Conservation (phyloP, 64 coral and sea anemone genomes). For the Hydrozoanthus tunicans region DNA sequence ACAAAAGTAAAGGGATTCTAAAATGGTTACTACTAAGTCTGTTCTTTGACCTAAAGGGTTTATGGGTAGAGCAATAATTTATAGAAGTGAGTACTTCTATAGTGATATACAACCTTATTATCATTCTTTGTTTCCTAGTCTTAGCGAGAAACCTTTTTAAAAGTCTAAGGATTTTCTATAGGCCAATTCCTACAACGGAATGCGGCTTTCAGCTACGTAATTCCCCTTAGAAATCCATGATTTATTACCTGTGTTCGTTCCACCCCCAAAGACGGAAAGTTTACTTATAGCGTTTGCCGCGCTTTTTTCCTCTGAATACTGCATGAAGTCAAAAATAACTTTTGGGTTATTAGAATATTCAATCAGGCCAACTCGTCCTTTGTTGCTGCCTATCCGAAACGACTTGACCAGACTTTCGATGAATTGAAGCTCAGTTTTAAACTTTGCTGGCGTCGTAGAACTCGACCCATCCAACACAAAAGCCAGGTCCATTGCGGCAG, state of each 20-base stretch:
- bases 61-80: too few relatives aligned
- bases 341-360: conserved; percentile 17
- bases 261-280: conserved; percentile 6
- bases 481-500: background rate
- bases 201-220: background rate
- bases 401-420: conserved; percentile 20
- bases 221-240: background rate
- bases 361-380: conserved; percentile 24
- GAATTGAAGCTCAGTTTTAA: conserved; percentile 20
- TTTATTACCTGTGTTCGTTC: conserved; percentile 14
- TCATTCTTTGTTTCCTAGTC: too few relatives aligned
- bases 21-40: too few relatives aligned
- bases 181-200: too few relatives aligned
- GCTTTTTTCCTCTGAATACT: background rate
- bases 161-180: too few relatives aligned
- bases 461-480: conserved; percentile 40
- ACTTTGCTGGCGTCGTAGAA: background rate
- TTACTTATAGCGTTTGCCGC: conserved; percentile 10
- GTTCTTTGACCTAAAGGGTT: too few relatives aligned
- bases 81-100: too few relatives aligned
- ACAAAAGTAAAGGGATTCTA: too few relatives aligned
- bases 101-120: too few relatives aligned
- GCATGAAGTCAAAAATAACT: conserved; percentile 27
- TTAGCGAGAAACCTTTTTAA: too few relatives aligned
- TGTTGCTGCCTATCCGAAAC: conserved; percentile 34